phyloP scores from a whole-genome alignment of 2,888 invertebrate genomes.

The Cerceris rybyensis region DNA sequence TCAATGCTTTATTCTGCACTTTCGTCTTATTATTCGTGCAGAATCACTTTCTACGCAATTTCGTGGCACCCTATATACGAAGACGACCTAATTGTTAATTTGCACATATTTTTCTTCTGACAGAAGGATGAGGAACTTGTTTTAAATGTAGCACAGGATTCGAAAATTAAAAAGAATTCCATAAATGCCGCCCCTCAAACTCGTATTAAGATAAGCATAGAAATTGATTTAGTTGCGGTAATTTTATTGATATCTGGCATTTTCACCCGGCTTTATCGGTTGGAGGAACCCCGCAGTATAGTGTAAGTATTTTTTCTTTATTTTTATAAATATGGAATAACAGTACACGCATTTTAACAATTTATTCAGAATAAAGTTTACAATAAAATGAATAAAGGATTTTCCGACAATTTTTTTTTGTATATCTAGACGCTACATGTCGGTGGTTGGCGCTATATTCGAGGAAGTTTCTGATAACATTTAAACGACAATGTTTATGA shows the following conservation, averaged over 20 bases:
- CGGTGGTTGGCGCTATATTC: no score
- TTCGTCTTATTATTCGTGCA: no score
- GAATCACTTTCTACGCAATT: neutral
- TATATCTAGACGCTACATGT: no score
- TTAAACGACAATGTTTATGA: no score
- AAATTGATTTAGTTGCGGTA: constrained; percentile 90
- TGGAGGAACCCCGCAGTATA: constrained; percentile 92
- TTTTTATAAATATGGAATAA: neutral
- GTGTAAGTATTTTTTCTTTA: constrained; percentile 87
- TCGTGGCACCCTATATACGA: neutral
- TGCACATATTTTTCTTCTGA: neutral
- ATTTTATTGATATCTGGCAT: constrained; percentile 88
- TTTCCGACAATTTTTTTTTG: no score
- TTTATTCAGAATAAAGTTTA: no score
- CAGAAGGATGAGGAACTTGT: constrained; percentile 30
- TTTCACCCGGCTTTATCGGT: constrained; percentile 90
- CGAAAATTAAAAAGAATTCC: neutral
- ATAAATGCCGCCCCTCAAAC: constrained; percentile 13
- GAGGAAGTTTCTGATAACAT: no score
- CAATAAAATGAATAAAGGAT: no score
- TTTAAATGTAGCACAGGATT: constrained; percentile 15
- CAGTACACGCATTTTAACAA: neutral
- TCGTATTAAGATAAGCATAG: constrained; percentile 84
- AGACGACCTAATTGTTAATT: neutral
- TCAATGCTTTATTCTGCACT: no score